Evolutionary conservation across 1,140 invertebrate species (phyloP), one percentile per base, ranked within the genome.

Genomic region (Frieseomelitta varia): DNA sequence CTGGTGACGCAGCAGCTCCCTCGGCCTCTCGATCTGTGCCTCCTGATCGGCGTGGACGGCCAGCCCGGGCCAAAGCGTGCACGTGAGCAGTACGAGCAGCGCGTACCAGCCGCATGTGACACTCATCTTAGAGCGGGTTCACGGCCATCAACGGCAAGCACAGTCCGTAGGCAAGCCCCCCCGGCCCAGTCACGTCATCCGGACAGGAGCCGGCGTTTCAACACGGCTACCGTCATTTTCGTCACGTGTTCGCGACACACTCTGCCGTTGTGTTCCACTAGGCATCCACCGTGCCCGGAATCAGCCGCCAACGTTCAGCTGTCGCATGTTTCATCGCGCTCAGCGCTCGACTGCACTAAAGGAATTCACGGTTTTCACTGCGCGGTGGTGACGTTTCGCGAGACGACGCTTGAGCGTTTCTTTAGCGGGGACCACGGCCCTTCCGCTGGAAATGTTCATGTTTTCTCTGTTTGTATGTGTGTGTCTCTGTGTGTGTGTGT

Each of bases 1-100:
- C 83, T 94, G 94, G 79, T 92, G 92, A 19, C 93, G 92, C 21
- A 93, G 76, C 17, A 90, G 74, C 27, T 92, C 89, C 72, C 92
- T 92, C 0, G 93, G 89, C 67, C 88, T 91, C 71, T 92, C 90
- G 55, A 91, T 82, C 63, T 91, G 87, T 17, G 69, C 73, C 55
- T 91, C 84, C 65, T 77, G 87, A 15, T 85, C 79, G 1, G 11
- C 58, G 27, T 55, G 47, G n/a, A 47, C 27, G 61, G 12, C 74
- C 51, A n/a, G 4, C 14, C 63, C 58, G 55, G 71, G 79, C 34
- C 89, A 84, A 71, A 34, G 77, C 76, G 56, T 73, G 75, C 87
- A 90, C 86, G 75, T 82, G 56, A 86, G 73, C 80, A 89, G 71
- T 17, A 87, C 69, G 53, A 90, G 71, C 30, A 90, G 71, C 30